Base-by-base conservation (phyloP, 1,140 invertebrate genomes). In the Lepidurus couesii region DNA sequence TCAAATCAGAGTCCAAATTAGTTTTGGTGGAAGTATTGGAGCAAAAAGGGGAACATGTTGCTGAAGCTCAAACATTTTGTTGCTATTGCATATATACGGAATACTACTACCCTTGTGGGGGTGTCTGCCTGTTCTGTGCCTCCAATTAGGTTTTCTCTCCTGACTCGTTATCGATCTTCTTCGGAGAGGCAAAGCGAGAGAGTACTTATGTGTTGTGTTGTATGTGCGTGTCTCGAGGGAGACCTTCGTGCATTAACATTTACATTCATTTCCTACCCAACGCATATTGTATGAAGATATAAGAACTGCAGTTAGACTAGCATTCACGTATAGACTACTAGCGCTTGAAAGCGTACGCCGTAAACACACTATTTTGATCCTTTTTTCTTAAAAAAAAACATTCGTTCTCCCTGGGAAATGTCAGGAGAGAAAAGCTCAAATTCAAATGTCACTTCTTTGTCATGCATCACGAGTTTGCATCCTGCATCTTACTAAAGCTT, bases 131-230 rank as follows among this genome's bases (percentile, higher is more conserved):
- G 53, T 21, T 1, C 53, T 21, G 0, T 21, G 13, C 3, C 34
- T 34, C 53, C 53, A 65, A 65, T 65, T 65, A 65, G 53, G 53
- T 65, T 65, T 65, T 65, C 53, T 34, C 34, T 16, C n/a, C 53
- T 65, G 53, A 65, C 53, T 65, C 53, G 53, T 65, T 65, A 65
- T 65, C 53, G 53, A 65, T 65, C 13, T 65, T 65, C 6, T 16
- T 21, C 9, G 13, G 13, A 13, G 8, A 7, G n/a, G 53, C 3
- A 16, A 65, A 65, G 21, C 4, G 53, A n/a, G 13, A 3, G 53
- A 65, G 21, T 65, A 16, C 53, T 65, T 65, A 7, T 16, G 21
- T 16, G 53, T 16, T 47, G 45, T 10, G 45, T 16, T 65, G 8
- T 65, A 21, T 65, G 53, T 65, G 53, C 53, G 53, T 65, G 53